phyloP scores from a whole-genome alignment of 2,888 invertebrate species.

The Linyphia triangularis region DNA sequence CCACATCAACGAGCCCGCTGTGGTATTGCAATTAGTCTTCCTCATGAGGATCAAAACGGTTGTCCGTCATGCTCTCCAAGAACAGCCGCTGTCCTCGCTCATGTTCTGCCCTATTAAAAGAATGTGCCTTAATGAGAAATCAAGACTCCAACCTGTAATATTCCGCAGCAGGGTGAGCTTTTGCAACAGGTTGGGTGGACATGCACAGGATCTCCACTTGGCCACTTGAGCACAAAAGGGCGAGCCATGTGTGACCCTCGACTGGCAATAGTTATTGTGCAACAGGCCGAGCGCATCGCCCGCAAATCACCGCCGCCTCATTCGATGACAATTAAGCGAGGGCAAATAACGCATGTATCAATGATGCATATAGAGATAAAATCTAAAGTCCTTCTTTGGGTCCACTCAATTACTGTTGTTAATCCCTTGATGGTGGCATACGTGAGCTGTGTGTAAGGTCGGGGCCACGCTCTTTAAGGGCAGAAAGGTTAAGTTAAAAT shows the following conservation, averaged over 20 bases:
- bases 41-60: too few relatives aligned
- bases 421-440: constrained; percentile 22
- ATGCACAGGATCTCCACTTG: constrained; percentile 68
- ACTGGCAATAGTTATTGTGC: too few relatives aligned
- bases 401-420: constrained; percentile 43
- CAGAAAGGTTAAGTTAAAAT: neutral
- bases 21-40: too few relatives aligned
- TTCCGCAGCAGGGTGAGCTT: neutral
- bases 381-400: neutral
- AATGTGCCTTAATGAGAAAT: neutral
- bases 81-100: neutral
- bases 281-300: constrained; percentile 45
- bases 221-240: constrained; percentile 71
- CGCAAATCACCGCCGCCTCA: constrained; percentile 19
- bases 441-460: constrained; percentile 39
- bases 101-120: neutral
- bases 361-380: constrained; percentile 42
- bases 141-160: neutral
- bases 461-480: neutral
- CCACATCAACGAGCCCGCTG: too few relatives aligned
- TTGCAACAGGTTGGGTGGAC: neutral
- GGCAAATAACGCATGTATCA: constrained; percentile 63
- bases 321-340: constrained; percentile 62
- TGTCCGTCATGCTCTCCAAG: neutral
- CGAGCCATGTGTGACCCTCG: constrained; percentile 65